Base-by-base conservation (phyloP, 2,797 vertebrate species). In the Graptemys geographica region DNA sequence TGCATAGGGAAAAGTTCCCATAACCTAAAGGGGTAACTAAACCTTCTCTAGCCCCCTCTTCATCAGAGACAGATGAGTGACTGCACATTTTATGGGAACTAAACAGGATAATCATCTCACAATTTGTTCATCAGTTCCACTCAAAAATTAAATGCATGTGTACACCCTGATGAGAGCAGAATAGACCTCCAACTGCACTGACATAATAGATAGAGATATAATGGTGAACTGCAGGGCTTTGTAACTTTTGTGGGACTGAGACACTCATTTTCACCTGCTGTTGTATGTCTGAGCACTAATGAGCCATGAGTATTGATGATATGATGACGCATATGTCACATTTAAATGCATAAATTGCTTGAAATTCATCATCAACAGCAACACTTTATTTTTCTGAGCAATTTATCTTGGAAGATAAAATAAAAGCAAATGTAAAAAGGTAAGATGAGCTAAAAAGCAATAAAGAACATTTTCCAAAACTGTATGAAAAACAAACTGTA, bases 111-210 rank as follows among this genome's bases (percentile, higher is more conserved):
- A 93, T 59, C 23, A 80, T 92, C 81, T 92, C 80, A 18, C 79
- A 90, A 95, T 76, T 91, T 88, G 25, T 8, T 79, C 41, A 23
- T 91, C 90, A 91, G 76, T 65, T 10, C 47, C 57, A 62, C 79
- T 90, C 53, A 84, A 91, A 90, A 74, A 11, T 80, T 51, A 88
- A 96, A 93, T 18, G 85, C 56, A 81, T 69, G 55, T 28, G 37
- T 37, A 31, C 16, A 69, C n/a, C 53, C 12, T 10, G 11, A 4
- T 83, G 86, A 95, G 41, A 93, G 86, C 79, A 90, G 65, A 94
- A 90, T 1, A 76, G 85, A 52, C 90, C 51, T 95, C 90, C 89
- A 95, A 90, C 74, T 94, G 88, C 88, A 90, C 49, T 83, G 84
- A 83, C 89, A 82, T 89, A 82, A 83, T 79, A 80, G 83, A 49